phyloP scores from a whole-genome alignment of 2,888 invertebrate genomes.

The Athalia rosae region DNA sequence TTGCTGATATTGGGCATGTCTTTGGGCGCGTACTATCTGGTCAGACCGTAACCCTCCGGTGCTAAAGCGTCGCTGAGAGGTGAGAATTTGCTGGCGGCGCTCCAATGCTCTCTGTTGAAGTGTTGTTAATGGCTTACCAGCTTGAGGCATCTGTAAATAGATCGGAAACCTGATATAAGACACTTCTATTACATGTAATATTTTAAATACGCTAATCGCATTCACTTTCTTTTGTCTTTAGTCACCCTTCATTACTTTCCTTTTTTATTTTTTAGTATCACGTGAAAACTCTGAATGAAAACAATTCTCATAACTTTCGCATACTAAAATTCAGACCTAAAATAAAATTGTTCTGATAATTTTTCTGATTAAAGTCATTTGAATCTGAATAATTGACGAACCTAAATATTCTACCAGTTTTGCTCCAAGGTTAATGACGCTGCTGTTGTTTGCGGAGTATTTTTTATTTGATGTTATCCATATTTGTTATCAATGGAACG shows the following conservation, averaged over 20 bases:
- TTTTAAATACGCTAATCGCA: background rate
- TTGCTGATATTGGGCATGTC: slow-evolving; percentile 68
- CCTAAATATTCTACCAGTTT: too few species aligned
- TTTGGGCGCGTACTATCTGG: slow-evolving; percentile 68
- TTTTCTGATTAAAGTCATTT: too few species aligned
- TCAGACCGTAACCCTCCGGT: slow-evolving; percentile 68
- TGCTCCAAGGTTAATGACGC: too few species aligned
- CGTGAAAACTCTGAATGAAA: background rate
- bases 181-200: background rate
- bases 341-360: too few species aligned
- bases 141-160: slow-evolving; percentile 58
- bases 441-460: too few species aligned
- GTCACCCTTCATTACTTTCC: background rate
- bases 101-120: slow-evolving; percentile 64
- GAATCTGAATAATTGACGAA: too few species aligned
- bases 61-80: slow-evolving; percentile 64
- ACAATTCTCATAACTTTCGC: background rate
- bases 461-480: too few species aligned
- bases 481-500: too few species aligned
- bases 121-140: slow-evolving; percentile 59
- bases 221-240: background rate
- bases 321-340: too few species aligned
- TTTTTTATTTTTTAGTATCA: background rate
- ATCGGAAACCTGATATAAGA: slow-evolving; percentile 15
- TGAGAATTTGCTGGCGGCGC: slow-evolving; percentile 64